Evolutionary conservation across 2,888 invertebrate genomes (phyloP).

Genomic region (Trissolcus japonicus): DNA sequence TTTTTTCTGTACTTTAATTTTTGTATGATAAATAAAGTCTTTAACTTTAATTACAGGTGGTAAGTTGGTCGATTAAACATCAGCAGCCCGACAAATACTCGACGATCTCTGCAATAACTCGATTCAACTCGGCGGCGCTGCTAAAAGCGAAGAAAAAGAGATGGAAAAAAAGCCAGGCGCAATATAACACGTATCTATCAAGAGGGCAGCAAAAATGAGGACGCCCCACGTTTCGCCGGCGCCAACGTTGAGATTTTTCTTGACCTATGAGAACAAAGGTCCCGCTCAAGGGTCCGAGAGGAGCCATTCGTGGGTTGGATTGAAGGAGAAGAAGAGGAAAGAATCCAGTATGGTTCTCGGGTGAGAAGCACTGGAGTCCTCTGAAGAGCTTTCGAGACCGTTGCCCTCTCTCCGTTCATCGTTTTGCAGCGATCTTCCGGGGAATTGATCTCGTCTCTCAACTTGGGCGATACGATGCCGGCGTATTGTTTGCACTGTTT

Average conservation of each 20-base stretch:
- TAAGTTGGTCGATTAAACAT: constrained; percentile 14
- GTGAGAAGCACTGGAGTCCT: constrained; percentile 68
- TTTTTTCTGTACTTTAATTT: too few relatives aligned
- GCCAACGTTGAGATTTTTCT: constrained; percentile 57
- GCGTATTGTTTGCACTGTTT: neutral
- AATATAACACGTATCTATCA: constrained; percentile 32
- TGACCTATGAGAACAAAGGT: constrained; percentile 64
- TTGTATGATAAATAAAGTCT: too few relatives aligned
- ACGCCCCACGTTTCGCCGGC: constrained; percentile 27
- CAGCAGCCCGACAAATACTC: constrained; percentile 23
- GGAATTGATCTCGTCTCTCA: constrained; percentile 21
- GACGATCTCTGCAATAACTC: constrained; percentile 25
- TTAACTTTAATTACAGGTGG: too few relatives aligned
- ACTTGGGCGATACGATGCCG: constrained; percentile 6
- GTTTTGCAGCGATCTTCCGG: constrained; percentile 17
- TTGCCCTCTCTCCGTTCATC: constrained; percentile 8
- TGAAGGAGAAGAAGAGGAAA: constrained; percentile 62
- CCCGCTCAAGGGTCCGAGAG: constrained; percentile 56
- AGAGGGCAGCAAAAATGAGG: constrained; percentile 26
- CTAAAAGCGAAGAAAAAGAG: constrained; percentile 1
- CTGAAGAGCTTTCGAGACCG: constrained; percentile 66
- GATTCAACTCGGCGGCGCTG: constrained; percentile 3
- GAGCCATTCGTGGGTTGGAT: constrained; percentile 54
- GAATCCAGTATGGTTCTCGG: constrained; percentile 67
- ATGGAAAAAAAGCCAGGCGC: neutral